Conservation (phyloP, 2,797 vertebrate genomes). For the Lepilemur septentrionalis region DNA sequence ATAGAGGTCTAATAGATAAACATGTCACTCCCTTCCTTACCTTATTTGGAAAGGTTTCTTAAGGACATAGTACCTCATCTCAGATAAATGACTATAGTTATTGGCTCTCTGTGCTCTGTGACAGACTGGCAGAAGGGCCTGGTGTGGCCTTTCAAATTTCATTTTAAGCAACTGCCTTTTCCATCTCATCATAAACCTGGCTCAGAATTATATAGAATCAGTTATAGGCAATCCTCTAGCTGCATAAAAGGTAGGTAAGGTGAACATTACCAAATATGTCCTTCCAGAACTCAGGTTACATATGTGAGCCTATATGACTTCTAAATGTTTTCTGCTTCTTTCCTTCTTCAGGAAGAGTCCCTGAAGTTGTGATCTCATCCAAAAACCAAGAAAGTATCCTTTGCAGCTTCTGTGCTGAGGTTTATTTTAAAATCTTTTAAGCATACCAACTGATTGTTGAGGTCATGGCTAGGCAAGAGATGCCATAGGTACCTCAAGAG, state of each 20-base stretch:
- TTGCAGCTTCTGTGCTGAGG: background rate
- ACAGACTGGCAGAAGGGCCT: background rate
- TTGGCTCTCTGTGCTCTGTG: background rate
- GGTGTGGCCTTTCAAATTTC: background rate
- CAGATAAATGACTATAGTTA: background rate
- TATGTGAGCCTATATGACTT: background rate
- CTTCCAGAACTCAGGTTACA: background rate
- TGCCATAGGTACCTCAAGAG: background rate
- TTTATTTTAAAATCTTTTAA: background rate
- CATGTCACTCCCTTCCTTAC: background rate
- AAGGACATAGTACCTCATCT: background rate
- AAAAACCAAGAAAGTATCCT: background rate
- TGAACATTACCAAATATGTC: background rate
- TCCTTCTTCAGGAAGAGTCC: background rate
- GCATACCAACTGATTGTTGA: background rate
- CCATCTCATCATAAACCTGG: background rate
- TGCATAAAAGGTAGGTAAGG: background rate
- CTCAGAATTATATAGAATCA: background rate
- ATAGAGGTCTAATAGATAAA: background rate
- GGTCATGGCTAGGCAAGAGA: background rate
- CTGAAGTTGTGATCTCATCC: background rate
- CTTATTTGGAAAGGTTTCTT: constrained; percentile 13
- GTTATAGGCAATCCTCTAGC: background rate
- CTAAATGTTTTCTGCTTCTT: background rate
- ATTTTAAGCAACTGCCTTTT: background rate